Evolutionary conservation across 2,888 invertebrate genomes (phyloP).

Genomic region (Sisyra terminalis): DNA sequence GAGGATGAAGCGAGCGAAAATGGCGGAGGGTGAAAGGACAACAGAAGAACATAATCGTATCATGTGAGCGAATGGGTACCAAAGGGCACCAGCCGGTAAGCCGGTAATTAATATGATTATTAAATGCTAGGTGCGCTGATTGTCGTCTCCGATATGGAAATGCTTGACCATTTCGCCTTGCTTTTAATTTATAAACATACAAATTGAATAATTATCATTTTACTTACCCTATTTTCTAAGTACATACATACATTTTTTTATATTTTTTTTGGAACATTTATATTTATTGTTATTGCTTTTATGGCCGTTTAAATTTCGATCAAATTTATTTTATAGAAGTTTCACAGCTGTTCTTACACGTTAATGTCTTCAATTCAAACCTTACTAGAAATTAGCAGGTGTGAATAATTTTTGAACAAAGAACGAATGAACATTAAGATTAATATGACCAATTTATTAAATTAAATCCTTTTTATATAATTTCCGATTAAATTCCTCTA

Average conservation of each 20-base stretch:
- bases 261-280: constrained; percentile 7
- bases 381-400: no score
- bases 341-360: constrained; percentile 1
- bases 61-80: not conserved
- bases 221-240: constrained; percentile 10
- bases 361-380: no score
- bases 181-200: constrained; percentile 14
- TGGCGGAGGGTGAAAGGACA: not conserved
- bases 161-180: not conserved
- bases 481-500: no score
- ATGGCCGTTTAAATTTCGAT: not conserved
- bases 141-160: constrained; percentile 5
- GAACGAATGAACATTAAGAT: no score
- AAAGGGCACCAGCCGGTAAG: not conserved
- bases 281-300: not conserved
- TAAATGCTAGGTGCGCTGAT: constrained; percentile 8
- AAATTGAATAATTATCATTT: constrained; percentile 17
- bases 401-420: no score
- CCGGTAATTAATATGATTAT: constrained; percentile 9
- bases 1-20: constrained; percentile 1
- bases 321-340: not conserved
- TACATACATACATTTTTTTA: constrained; percentile 9
- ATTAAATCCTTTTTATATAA: no score
- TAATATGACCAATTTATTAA: no score
- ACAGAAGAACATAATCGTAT: not conserved